phyloP scores from a whole-genome alignment of 2,797 vertebrate genomes.

The Peromyscus eremicus region DNA sequence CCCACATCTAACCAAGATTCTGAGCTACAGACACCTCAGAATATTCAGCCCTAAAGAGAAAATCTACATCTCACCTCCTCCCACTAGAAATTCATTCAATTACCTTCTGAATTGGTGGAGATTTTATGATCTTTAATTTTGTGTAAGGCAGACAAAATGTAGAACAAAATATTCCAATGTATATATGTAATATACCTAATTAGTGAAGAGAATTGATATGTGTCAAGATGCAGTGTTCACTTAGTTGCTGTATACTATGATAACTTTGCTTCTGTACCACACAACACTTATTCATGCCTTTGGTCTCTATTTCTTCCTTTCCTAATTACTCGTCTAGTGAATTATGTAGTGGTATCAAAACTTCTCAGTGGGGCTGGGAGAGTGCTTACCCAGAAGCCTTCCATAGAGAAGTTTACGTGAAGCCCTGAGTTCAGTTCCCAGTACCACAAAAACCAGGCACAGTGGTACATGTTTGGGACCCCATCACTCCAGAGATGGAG shows the following conservation, averaged over 20 bases:
- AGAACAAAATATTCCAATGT: constrained; percentile 12
- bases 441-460: background rate
- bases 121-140: constrained; percentile 50
- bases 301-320: background rate
- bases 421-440: background rate
- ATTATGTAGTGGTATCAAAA: background rate
- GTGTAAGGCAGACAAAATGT: background rate
- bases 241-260: background rate
- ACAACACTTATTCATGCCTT: background rate
- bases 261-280: background rate
- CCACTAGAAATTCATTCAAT: constrained; percentile 59
- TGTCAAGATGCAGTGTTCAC: background rate
- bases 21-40: background rate
- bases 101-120: constrained; percentile 18
- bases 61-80: background rate
- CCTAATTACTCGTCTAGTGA: background rate
- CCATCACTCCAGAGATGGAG: background rate
- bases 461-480: background rate
- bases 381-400: background rate
- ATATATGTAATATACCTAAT: background rate
- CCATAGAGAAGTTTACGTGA: background rate
- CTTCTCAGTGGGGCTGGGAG: background rate
- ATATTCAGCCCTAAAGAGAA: background rate
- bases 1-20: background rate
- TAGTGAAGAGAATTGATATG: background rate